Base-by-base conservation (phyloP, 2,113 vertebrate genomes). In the Oryzias javanicus region DNA sequence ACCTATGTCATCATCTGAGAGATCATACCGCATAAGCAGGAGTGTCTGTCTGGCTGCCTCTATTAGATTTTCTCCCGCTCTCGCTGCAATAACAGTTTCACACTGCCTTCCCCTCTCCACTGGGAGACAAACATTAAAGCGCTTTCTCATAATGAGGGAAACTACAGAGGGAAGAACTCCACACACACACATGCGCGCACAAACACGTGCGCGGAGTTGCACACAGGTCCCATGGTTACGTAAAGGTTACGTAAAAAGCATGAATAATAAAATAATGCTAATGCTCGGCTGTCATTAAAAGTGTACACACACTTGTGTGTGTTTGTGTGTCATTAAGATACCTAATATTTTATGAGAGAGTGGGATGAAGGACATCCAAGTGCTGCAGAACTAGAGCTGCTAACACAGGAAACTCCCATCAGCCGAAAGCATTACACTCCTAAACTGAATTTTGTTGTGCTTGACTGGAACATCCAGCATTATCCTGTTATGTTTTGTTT, bases 71-170 rank as follows among this genome's bases (percentile, higher is more conserved):
- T 50, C 74, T 66, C 65, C 65, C 74, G 17, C 71, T 77, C 68
- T 84, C 73, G 71, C 82, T 74, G 82, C 87, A 87, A 83, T 87
- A 86, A 86, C 83, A 86, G 72, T 69, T 85, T 75, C 76, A 65
- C 82, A 73, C 82, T 79, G 61, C 72, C 75, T 60, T 72, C 81
- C 74, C 65, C 52, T 73, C 84, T 85, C 86, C 83, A 68, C 78
- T 86, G 88, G 86, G 84, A 88, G 76, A 84, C 70, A 79, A 88
- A 88, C 88, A 89, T 89, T 89, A 89, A 89, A 89, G 84, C 70
- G 86, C 79, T 84, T 81, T 84, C 84, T 83, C 81, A 86, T 89
- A 89, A 89, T 88, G 88, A 89, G 88, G 81, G 76, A 85, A 88
- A 85, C 84, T 89, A 89, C 84, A 88, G 82, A 84, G 86, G 80